Evolutionary conservation across 2,113 vertebrate species (phyloP).

Genomic region (Sander vitreus): DNA sequence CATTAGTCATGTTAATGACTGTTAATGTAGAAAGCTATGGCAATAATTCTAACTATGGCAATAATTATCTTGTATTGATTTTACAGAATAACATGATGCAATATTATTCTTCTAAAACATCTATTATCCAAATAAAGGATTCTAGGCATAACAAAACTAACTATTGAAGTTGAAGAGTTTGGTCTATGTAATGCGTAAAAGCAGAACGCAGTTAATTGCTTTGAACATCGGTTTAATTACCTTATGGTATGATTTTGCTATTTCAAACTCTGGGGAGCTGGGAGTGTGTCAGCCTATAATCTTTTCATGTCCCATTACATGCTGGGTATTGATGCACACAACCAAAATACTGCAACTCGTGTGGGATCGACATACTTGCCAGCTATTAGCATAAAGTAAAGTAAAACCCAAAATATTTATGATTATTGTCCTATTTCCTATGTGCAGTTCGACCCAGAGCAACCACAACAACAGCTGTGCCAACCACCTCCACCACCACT

Average conservation of each 20-base stretch:
- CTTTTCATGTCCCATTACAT: background rate
- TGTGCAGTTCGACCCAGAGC: slow-evolving; percentile 76
- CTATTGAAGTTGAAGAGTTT: background rate
- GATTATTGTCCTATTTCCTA: slow-evolving; percentile 1
- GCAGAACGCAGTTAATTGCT: background rate
- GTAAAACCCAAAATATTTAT: background rate
- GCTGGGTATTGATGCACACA: background rate
- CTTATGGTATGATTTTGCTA: background rate
- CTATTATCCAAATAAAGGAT: background rate
- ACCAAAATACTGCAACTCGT: background rate
- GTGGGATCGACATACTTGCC: background rate
- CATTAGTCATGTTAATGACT: no score
- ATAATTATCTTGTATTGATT: no score
- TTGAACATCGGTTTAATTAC: background rate
- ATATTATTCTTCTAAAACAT: background rate
- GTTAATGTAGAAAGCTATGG: no score
- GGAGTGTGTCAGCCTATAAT: background rate
- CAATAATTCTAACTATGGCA: no score
- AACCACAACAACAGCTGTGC: slow-evolving; percentile 76
- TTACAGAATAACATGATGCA: background rate
- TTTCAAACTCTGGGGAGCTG: background rate
- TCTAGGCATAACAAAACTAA: background rate
- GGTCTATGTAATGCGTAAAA: background rate
- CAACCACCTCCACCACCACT: slow-evolving; percentile 61
- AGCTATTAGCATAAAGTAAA: background rate